phyloP scores from a whole-genome alignment of 1,140 invertebrate species.

The Drosophila gunungcola region DNA sequence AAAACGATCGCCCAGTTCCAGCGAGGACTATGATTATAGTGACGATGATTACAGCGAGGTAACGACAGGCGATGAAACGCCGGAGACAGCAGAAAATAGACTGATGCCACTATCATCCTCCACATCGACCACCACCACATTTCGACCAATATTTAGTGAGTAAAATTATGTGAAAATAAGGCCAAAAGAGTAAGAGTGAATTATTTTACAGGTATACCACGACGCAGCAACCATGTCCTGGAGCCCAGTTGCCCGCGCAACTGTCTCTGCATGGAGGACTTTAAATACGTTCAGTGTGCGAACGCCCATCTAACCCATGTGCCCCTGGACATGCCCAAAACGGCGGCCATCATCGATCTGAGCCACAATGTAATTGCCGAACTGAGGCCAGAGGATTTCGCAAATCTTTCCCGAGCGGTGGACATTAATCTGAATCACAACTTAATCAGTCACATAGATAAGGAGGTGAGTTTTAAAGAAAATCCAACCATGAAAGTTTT shows the following conservation, averaged over 20 bases:
- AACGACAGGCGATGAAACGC: slow-evolving; percentile 18
- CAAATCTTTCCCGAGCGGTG: slow-evolving; percentile 70
- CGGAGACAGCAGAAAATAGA: slow-evolving; percentile 58
- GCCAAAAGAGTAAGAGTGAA: background rate
- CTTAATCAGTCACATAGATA: slow-evolving; percentile 65
- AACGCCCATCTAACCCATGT: slow-evolving; percentile 68
- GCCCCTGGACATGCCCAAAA: slow-evolving; percentile 74
- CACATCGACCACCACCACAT: slow-evolving; percentile 67
- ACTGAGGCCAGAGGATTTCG: slow-evolving; percentile 68
- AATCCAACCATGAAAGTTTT: too few species aligned
- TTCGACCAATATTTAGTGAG: slow-evolving; percentile 73
- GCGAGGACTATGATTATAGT: slow-evolving; percentile 43
- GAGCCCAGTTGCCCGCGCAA: slow-evolving; percentile 75
- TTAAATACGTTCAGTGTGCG: slow-evolving; percentile 68
- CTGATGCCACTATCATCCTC: slow-evolving; percentile 46
- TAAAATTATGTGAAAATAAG: background rate
- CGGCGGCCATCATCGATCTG: slow-evolving; percentile 74
- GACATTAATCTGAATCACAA: slow-evolving; percentile 78
- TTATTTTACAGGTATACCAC: slow-evolving; percentile 55
- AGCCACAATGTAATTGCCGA: slow-evolving; percentile 76
- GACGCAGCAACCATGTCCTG: slow-evolving; percentile 75
- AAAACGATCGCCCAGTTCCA: slow-evolving; percentile 25
- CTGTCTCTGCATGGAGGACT: slow-evolving; percentile 74
- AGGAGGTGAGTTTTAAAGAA: slow-evolving; percentile 60
- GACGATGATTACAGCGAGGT: slow-evolving; percentile 59